Conservation (phyloP, 1,140 invertebrate genomes). For the Brachionus manjavacas region DNA sequence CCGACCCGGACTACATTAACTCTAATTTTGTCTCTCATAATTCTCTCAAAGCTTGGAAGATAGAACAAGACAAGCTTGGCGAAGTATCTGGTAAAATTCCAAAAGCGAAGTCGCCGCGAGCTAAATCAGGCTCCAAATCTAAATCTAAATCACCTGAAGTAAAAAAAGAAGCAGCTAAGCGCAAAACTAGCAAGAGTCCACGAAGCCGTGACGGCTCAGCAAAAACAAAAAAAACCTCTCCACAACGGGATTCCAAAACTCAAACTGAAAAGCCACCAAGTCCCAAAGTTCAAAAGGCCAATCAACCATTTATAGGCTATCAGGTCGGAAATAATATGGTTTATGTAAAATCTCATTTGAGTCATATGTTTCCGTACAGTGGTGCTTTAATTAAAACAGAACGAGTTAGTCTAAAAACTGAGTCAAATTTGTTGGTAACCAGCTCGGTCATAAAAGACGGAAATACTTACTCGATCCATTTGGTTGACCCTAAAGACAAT, state of each 20-base stretch:
- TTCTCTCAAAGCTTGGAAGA: constrained; percentile 54
- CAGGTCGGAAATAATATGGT: constrained; percentile 54
- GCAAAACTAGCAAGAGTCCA: background rate
- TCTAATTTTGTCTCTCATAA: constrained; percentile 50
- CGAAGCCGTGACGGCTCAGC: constrained; percentile 11
- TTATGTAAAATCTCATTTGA: constrained; percentile 51
- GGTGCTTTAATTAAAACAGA: constrained; percentile 54
- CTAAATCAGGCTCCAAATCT: constrained; percentile 38
- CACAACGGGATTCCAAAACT: constrained; percentile 40
- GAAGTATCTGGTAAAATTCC: constrained; percentile 51
- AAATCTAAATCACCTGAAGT: constrained; percentile 41
- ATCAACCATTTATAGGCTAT: constrained; percentile 47
- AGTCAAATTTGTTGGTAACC: constrained; percentile 44
- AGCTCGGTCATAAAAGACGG: constrained; percentile 53
- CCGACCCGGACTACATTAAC: constrained; percentile 43
- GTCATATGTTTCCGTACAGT: constrained; percentile 54
- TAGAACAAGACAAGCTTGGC: constrained; percentile 49
- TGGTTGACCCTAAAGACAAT: constrained; percentile 49
- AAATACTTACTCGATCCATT: constrained; percentile 53
- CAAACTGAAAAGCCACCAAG: constrained; percentile 12
- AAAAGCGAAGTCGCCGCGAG: constrained; percentile 49
- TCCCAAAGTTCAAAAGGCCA: background rate
- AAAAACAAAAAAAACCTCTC: constrained; percentile 43
- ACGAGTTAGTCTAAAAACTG: constrained; percentile 51
- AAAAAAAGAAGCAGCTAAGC: background rate